phyloP scores from a whole-genome alignment of 1,140 invertebrate species.

The Bombus superbus region DNA sequence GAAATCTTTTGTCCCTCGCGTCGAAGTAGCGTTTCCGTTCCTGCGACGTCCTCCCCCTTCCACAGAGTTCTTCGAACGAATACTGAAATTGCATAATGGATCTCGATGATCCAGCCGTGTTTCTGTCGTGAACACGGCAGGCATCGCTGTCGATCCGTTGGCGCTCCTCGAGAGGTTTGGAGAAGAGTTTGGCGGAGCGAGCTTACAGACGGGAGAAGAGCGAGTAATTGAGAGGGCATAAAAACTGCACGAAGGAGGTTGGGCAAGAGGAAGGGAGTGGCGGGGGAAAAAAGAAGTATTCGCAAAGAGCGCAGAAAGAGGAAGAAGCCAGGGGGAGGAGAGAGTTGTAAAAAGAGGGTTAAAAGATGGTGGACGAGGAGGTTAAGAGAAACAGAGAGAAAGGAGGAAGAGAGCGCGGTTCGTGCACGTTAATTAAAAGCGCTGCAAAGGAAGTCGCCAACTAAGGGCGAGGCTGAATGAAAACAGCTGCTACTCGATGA shows the following conservation, averaged over 20 bases:
- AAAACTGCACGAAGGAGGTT: neutral
- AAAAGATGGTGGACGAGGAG: neutral
- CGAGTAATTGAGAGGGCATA: neutral
- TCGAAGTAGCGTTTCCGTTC: too few species aligned
- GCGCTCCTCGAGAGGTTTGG: too few species aligned
- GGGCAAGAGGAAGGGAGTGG: neutral
- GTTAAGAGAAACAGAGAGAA: neutral
- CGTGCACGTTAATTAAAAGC: conserved; percentile 67
- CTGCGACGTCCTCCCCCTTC: too few species aligned
- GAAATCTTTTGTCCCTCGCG: conserved; percentile 20
- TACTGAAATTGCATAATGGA: neutral
- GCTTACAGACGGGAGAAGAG: neutral
- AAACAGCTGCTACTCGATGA: conserved; percentile 80
- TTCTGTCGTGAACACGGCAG: neutral
- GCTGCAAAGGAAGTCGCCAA: conserved; percentile 75
- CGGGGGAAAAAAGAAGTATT: neutral
- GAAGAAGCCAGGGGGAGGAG: neutral
- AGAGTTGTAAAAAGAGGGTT: conserved; percentile 8
- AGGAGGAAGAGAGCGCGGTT: conserved; percentile 28
- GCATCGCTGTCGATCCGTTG: too few species aligned
- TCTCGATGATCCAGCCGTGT: neutral
- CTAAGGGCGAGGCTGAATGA: conserved; percentile 78
- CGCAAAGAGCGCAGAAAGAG: neutral
- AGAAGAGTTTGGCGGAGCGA: neutral
- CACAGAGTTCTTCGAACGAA: neutral